Evolutionary conservation across 1,140 invertebrate genomes (phyloP), one percentile per base, ranked within the genome.

Genomic region (Chironomus striatipennis): DNA sequence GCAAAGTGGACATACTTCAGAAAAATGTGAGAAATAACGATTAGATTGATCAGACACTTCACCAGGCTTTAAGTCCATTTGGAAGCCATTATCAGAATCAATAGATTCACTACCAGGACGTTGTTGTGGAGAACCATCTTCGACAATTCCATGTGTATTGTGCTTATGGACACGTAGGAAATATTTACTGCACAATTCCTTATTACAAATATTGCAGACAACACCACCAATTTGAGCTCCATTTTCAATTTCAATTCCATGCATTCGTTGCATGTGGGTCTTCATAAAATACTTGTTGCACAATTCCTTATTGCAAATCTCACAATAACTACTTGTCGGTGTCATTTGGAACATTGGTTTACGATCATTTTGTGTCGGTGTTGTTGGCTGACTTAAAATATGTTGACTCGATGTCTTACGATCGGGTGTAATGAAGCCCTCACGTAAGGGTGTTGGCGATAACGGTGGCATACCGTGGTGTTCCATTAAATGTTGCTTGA

Each of bases 231-330:
- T 91, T 80, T 94, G 93, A 0, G 93, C 91, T 0, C 92, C 93
- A 79, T 93, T 93, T 82, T 96, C 94, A 64, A 98, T 92, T 79
- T 96, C 94, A 75, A 99, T 97, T 15, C 97, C 96, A 82, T 99
- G 98, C 93, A 99, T 98, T 81, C 98, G 92, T 78, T 98, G 91
- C 95, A 99, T 99, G 84, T 99, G 98, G 0, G 97, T 99, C 81
- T 98, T 96, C 91, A 99, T 96, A 81, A 99, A 99, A 80, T 99
- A 99, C 83, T 99, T 99, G 85, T 99, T 99, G 84, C 98, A 99
- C 43, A 98, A 83, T 83, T 99, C 97, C 85, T 99, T 99, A 84
- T 99, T 98, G 84, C 98, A 99, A 75, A 99, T 97, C 81, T 98
- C 96, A 83, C 98, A 99, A 79, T 96, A 98, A 79, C 96, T 96